phyloP scores from a whole-genome alignment of 2,113 vertebrate genomes.

The Ptilonorhynchus violaceus region DNA sequence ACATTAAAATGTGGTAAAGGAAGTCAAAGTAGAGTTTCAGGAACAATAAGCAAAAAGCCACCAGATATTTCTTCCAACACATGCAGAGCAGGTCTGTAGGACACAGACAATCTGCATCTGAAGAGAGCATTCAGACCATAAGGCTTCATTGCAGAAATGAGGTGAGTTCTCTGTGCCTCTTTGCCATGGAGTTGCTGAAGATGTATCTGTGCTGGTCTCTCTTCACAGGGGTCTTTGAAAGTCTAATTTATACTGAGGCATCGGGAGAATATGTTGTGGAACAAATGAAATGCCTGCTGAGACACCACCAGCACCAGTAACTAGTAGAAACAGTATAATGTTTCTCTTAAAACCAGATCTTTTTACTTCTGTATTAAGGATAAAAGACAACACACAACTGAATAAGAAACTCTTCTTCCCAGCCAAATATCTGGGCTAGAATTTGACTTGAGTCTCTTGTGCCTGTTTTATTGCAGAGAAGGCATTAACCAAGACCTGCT shows the following conservation, averaged over 20 bases:
- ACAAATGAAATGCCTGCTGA: neutral
- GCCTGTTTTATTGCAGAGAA: constrained; percentile 78
- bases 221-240: neutral
- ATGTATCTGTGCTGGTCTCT: neutral
- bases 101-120: neutral
- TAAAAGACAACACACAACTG: neutral
- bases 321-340: neutral
- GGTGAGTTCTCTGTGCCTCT: neutral
- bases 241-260: neutral
- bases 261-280: neutral
- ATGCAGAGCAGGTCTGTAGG: neutral
- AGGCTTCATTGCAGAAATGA: neutral
- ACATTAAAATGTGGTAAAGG: neutral
- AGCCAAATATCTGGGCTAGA: neutral
- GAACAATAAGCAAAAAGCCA: neutral
- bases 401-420: neutral
- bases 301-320: neutral
- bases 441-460: neutral
- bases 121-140: neutral
- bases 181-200: neutral
- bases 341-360: neutral
- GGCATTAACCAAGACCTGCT: constrained; percentile 71
- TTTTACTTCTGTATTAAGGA: neutral
- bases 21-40: neutral
- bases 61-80: neutral